A percentile compares a stretch with the other conserved stretches of the same genome.
phyloP scores from a whole-genome alignment of 2,797 vertebrate genomes.

The Clarias laeviceps region DNA sequence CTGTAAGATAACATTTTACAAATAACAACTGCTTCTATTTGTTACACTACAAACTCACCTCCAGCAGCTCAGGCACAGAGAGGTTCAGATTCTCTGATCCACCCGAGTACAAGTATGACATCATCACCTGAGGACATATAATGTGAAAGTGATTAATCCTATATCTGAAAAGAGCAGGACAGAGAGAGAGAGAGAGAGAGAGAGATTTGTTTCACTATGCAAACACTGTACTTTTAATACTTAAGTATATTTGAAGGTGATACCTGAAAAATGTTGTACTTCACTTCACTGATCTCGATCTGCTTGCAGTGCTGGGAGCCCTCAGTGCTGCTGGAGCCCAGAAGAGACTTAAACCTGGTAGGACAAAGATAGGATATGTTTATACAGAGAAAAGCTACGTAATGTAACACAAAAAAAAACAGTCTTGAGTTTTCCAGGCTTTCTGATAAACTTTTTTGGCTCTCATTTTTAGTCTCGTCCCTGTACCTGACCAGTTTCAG shows the following conservation, averaged over 20 bases:
- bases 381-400: neutral
- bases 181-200: too few relatives aligned
- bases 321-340: slow-evolving; percentile 81
- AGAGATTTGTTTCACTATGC: too few relatives aligned
- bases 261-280: slow-evolving; percentile 94
- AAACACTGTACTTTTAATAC: too few relatives aligned
- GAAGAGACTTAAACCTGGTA: slow-evolving; percentile 88
- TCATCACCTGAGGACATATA: slow-evolving; percentile 84
- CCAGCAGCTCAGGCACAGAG: slow-evolving; percentile 82
- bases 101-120: slow-evolving; percentile 96
- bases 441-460: neutral
- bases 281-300: slow-evolving; percentile 88
- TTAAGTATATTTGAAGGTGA: neutral
- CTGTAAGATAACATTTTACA: neutral
- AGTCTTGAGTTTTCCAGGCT: too few relatives aligned
- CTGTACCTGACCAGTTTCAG: too few relatives aligned
- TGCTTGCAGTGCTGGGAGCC: slow-evolving; percentile 75
- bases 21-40: neutral
- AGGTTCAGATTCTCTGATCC: slow-evolving; percentile 88
- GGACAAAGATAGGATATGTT: slow-evolving; percentile 11
- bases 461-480: too few relatives aligned
- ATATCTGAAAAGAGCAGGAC: neutral
- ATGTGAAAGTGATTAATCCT: slow-evolving; percentile 42
- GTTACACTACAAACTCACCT: slow-evolving; percentile 75
- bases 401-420: neutral